Conservation (phyloP, 2,113 vertebrate genomes). For the Oryzias melastigma region DNA sequence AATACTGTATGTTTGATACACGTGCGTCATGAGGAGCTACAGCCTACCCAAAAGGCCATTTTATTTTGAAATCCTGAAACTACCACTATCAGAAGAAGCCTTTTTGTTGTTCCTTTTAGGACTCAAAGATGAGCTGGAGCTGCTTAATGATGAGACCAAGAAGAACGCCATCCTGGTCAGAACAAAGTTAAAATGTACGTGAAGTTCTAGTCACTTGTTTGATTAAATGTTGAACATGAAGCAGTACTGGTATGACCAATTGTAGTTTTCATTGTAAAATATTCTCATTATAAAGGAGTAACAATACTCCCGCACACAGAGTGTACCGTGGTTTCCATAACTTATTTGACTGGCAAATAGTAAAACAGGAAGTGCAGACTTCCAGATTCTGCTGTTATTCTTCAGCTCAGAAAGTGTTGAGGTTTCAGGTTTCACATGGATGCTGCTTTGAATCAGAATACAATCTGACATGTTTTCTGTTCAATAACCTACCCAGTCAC, state of each 20-base stretch:
- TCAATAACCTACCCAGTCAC: too few species aligned
- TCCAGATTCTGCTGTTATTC: background rate
- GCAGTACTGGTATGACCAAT: too few species aligned
- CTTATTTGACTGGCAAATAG: slow-evolving; percentile 63
- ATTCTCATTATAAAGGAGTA: background rate
- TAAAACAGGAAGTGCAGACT: background rate
- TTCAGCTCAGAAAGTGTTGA: too few species aligned
- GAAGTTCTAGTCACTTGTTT: background rate
- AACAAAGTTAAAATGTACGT: slow-evolving; percentile 80
- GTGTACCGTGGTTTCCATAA: background rate
- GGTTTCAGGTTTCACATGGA: too few species aligned
- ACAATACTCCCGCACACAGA: too few species aligned
- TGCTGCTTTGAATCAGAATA: too few species aligned
- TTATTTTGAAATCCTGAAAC: background rate
- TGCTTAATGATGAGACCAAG: slow-evolving; percentile 86
- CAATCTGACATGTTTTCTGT: too few species aligned
- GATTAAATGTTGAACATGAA: too few species aligned
- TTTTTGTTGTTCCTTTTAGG: slow-evolving; percentile 60
- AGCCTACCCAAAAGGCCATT: background rate
- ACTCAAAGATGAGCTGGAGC: slow-evolving; percentile 85
- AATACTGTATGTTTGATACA: too few species aligned
- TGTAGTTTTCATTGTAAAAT: too few species aligned
- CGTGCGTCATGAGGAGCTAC: background rate
- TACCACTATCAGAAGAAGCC: background rate
- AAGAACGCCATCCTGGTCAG: slow-evolving; percentile 79